Evolutionary conservation across 1,140 invertebrate genomes (phyloP), one percentile per base, ranked within the genome.

Genomic region (Lysiphlebus fabarum): DNA sequence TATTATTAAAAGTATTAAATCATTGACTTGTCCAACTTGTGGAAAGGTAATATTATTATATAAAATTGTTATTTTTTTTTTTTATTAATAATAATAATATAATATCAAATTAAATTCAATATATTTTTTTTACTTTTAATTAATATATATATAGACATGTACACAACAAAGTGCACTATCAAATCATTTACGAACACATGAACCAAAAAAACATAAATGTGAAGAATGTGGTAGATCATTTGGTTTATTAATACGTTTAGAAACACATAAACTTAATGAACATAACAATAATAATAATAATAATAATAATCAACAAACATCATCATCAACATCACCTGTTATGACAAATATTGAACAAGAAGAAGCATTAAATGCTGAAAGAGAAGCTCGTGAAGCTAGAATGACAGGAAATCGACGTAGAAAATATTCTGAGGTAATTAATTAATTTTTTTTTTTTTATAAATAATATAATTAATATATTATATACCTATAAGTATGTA

Each of bases 151-250:
- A 12, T 26, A 75, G 73, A 63, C 70, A 4, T 75, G 73, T 47
- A 75, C 73, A 0, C 72, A 74, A 53, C 73, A 75, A 63, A 75
- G 73, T 56, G 72, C 73, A 12, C 63, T 75, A 33, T 75, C 73
- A n/a, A 75, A 75, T 62, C 73, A 75, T n/a, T 74, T 74, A 72
- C 70, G 73, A 37, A 75, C 71, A 33, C 73, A 75, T 10, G 68
- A 75, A 59, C 73, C 73, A 8, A 75, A 75, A 58, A 72, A 66
- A 56, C 61, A 71, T 26, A 74, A 75, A 51, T 75, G 73, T 62
- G 68, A 75, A 43, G 69, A 72, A 61, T 75, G 73, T n/a, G 73
- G 72, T 2, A 65, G 72, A 41, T 72, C 68, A 7, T 75, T 74
- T 53, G 72, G 71, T 14, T 64, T 75, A 26, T 66, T 71, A 42